Evolutionary conservation across 2,888 invertebrate genomes (phyloP), one percentile per base, ranked within the genome.

Genomic region (Polymixis lichenea): DNA sequence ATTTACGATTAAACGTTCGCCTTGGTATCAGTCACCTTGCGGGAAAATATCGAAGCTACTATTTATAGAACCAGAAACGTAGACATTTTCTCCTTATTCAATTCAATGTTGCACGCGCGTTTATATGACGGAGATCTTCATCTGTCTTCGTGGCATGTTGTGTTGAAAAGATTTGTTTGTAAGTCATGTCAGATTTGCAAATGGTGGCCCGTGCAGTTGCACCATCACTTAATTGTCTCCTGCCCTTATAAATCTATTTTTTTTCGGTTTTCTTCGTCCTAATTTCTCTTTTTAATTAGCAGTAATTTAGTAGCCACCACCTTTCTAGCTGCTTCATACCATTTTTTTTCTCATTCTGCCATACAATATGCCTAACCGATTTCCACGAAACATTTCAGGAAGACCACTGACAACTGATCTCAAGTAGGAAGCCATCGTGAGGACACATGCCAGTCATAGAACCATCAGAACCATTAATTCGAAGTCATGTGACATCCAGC

Each of bases 11-110:
- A n/a, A n/a, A 64, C 58, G 22, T 32, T 78, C 46, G 53, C 77
- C 78, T 78, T 78, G 64, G 43, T 53, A 22, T 8, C 53, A 38
- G 56, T 78, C 64, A 79, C 77, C 79, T 78, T 78, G 77, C 25
- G 9, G 22, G 32, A 51, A 49, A 72, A 58, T 49, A 74, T 53
- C 53, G 56, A 25, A 3, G 51, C 0, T 0, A 11, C 56, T 77
- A 78, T 78, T 53, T 64, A 38, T 78, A 78, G 78, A 77, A 43
- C 13, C 0, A 32, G n/a, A 43, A n/a, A 51, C 28, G 51, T 32
- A 51, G 22, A 53, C 22, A 43, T 71, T 78, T 77, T 78, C 78
- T 56, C 72, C 77, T 32, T 77, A 56, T 32, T 32, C 71, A 71
- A 56, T 32, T 32, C 71, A 71, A 71, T 78, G 77, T 62, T 32